A percentile compares a stretch with the other conserved stretches of the same genome.
phyloP scores from a whole-genome alignment of 1,140 invertebrate genomes.

The Drosophila ercepeae region DNA sequence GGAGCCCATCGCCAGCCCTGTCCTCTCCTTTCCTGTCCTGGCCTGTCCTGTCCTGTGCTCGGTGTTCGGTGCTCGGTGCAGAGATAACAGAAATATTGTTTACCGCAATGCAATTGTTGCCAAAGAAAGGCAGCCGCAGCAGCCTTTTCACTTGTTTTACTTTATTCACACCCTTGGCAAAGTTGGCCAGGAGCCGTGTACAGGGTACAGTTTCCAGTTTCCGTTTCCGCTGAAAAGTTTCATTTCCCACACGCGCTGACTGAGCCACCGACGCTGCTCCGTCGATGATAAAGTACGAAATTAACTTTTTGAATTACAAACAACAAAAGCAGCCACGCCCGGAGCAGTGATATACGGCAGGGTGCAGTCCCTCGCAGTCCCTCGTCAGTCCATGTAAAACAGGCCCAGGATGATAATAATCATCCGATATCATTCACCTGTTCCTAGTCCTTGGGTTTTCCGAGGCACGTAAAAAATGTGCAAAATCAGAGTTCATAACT shows the following conservation, averaged over 20 bases:
- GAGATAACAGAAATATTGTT: conserved; percentile 81
- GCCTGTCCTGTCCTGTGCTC: not conserved
- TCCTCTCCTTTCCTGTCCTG: not conserved
- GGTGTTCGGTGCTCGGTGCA: conserved; percentile 37
- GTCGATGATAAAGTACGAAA: conserved; percentile 72
- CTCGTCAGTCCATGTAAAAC: conserved; percentile 44
- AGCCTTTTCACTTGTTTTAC: conserved; percentile 73
- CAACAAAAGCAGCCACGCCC: conserved; percentile 54
- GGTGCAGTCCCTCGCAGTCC: conserved; percentile 13
- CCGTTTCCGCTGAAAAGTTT: conserved; percentile 77
- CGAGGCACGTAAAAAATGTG: conserved; percentile 74
- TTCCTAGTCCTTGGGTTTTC: conserved; percentile 14
- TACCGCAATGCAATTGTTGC: conserved; percentile 80
- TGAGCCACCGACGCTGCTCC: conserved; percentile 10
- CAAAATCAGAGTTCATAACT: conserved; percentile 73
- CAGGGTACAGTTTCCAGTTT: conserved; percentile 73
- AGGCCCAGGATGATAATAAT: conserved; percentile 13
- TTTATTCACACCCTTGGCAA: conserved; percentile 71
- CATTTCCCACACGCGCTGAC: conserved; percentile 69
- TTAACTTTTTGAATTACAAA: conserved; percentile 75
- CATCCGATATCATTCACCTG: conserved; percentile 36
- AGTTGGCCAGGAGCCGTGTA: conserved; percentile 24
- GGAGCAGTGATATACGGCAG: conserved; percentile 40
- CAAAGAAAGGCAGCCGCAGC: conserved; percentile 52
- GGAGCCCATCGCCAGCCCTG: conserved; percentile 3